Conservation (phyloP, 2,113 vertebrate species). For the Passer domesticus region DNA sequence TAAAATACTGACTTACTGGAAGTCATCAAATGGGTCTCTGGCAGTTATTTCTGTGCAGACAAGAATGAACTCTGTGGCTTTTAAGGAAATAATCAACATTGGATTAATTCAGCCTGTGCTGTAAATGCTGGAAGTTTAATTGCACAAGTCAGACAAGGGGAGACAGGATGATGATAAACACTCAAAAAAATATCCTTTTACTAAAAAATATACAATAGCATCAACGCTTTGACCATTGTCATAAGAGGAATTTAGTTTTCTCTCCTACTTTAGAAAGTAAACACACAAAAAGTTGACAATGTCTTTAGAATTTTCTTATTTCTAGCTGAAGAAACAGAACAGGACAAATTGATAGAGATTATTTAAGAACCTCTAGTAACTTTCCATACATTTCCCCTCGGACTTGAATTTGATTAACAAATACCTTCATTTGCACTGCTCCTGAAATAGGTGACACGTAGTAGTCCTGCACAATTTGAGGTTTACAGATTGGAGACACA, state of each 20-base stretch:
- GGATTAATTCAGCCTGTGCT: background rate
- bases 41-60: background rate
- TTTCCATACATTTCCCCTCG: background rate
- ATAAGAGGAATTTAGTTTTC: background rate
- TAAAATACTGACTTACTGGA: background rate
- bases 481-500: slow-evolving; percentile 46
- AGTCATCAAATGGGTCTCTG: background rate
- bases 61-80: background rate
- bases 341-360: background rate
- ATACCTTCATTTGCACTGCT: slow-evolving; percentile 6
- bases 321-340: background rate
- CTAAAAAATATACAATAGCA: background rate
- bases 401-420: slow-evolving; percentile 31
- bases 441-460: background rate
- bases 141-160: background rate
- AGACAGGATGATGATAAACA: background rate
- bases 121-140: background rate
- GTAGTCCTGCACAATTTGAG: slow-evolving; percentile 43
- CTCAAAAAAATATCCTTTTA: background rate
- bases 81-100: background rate
- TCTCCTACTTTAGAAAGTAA: background rate
- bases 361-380: background rate
- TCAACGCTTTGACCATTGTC: background rate
- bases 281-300: background rate
- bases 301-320: background rate